Conservation (phyloP, 2,113 vertebrate genomes). For the Marcusenius ussheri region DNA sequence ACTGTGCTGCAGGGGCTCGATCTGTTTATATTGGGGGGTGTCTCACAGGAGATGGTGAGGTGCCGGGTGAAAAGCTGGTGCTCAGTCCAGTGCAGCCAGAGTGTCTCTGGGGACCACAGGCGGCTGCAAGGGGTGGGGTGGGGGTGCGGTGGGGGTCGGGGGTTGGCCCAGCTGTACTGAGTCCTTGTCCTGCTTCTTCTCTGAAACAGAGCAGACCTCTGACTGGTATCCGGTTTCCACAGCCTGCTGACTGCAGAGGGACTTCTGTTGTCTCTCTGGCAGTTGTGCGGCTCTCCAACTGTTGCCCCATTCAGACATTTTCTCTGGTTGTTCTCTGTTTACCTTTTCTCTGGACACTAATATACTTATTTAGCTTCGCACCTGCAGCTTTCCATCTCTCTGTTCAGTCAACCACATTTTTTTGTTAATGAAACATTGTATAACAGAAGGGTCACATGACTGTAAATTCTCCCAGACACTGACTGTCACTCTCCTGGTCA, state of each 20-base stretch:
- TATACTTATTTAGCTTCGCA: conserved; percentile 34
- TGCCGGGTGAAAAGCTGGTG: background rate
- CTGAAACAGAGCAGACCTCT: conserved; percentile 31
- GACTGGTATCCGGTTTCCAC: conserved; percentile 47
- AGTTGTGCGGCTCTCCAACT: conserved; percentile 52
- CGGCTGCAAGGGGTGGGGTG: conserved; percentile 27
- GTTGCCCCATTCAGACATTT: conserved; percentile 47
- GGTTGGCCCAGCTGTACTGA: conserved; percentile 48
- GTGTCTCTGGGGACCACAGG: conserved; percentile 34
- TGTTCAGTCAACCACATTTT: conserved; percentile 33
- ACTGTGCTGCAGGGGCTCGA: background rate
- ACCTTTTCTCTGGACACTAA: conserved; percentile 34
- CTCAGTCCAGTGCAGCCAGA: conserved; percentile 41
- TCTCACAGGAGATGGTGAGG: background rate
- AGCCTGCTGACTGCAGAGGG: conserved; percentile 15
- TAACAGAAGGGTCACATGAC: background rate
- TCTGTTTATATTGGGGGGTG: background rate
- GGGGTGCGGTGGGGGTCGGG: conserved; percentile 36
- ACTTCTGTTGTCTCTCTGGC: conserved; percentile 41
- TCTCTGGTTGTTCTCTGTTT: conserved; percentile 31
- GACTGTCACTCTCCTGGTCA: conserved; percentile 29
- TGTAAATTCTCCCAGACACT: background rate
- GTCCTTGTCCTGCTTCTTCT: conserved; percentile 43
- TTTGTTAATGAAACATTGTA: background rate
- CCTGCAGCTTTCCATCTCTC: conserved; percentile 37